phyloP scores from a whole-genome alignment of 2,113 vertebrate species.

The Grammomys surdaster region DNA sequence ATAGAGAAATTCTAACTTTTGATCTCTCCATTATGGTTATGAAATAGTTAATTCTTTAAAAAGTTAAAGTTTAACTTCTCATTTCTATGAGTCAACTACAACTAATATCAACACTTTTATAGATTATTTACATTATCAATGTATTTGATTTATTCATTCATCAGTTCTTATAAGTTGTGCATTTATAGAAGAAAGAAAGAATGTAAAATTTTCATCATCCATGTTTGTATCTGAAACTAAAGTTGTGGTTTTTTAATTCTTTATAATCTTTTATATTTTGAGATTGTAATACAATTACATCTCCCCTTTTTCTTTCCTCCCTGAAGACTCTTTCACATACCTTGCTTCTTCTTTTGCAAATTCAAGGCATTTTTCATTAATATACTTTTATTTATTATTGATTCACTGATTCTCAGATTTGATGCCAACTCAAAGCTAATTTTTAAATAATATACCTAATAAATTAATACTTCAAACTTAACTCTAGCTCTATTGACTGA shows the following conservation, averaged over 20 bases:
- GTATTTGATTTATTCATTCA: neutral
- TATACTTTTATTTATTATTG: neutral
- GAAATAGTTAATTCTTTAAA: neutral
- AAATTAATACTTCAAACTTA: neutral
- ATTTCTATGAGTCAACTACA: neutral
- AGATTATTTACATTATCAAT: neutral
- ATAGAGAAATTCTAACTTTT: neutral
- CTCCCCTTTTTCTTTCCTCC: neutral
- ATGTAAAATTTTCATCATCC: neutral
- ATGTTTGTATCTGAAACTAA: neutral
- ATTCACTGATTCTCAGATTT: neutral
- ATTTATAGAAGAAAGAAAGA: neutral
- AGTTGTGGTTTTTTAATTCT: neutral
- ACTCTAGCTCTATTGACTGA: neutral
- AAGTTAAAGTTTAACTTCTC: neutral
- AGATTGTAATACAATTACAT: neutral
- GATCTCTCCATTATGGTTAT: neutral
- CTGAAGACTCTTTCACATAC: neutral
- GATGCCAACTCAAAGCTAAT: neutral
- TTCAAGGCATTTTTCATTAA: neutral
- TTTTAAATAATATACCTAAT: neutral
- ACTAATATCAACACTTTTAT: neutral
- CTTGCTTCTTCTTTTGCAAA: neutral
- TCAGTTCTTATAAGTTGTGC: neutral
- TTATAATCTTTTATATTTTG: neutral